Evolutionary conservation across 2,797 vertebrate genomes (phyloP), one percentile per base, ranked within the genome.

Genomic region (Sylvia borin): DNA sequence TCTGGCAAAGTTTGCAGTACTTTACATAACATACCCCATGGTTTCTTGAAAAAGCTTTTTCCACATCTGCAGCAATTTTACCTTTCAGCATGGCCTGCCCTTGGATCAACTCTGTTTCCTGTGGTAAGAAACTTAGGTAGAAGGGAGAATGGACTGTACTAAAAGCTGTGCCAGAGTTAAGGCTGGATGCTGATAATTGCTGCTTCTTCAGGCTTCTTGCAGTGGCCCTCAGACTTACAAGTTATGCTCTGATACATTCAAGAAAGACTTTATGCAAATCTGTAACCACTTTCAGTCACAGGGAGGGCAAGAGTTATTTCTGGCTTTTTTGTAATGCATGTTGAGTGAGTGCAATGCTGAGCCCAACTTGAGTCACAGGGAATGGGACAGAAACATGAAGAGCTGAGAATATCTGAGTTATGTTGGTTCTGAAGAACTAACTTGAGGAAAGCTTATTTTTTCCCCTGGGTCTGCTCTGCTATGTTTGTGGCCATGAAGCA

Each of bases 401-500:
- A 82, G 13, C 65, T 50, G n/a, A 65, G 16, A 43, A 9, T 60
- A 10, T 40, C 34, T 61, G 47, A 31, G 15, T 34, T 54, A 0
- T 3, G 4, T 27, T 62, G 25, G 12, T 36, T 34, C 16, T 36
- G 42, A 80, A 54, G 42, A 68, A 21, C 54, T 73, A 61, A 45
- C 10, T 18, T 40, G 42, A 92, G 48, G 14, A 76, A 34, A 45
- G 12, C 8, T 18, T 36, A 4, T 55, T 40, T 24, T 40, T 31
- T 9, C 3, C 29, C 20, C n/a, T n/a, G 20, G 2, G 17, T 43
- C 43, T 88, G 20, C n/a, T 80, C 17, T 50, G n/a, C 25, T 60
- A 0, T 51, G 14, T 21, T 67, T 1, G 0, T 76, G 16, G 17
- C 42, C 11, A 53, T 20, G 57, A 45, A 71, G 48, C 29, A 80